These are phyloP conservation scores for Luidia sarsii DNA, from an alignment of 53 echinoderm and acorn worm genomes.

Conservation along the genomic window DNA sequence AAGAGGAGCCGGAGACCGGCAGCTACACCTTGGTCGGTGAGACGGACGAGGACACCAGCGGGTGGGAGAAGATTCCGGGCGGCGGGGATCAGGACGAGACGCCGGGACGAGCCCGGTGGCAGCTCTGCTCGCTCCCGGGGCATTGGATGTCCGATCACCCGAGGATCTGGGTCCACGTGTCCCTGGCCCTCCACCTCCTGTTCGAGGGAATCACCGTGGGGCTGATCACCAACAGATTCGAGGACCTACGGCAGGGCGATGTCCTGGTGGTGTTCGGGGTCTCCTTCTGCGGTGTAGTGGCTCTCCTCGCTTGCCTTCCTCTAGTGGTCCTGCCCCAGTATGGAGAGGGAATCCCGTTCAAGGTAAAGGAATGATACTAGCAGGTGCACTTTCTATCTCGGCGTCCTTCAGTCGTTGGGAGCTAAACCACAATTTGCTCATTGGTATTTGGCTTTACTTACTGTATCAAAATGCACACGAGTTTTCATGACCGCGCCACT, in stretches of 20 bases:
- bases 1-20: neutral
- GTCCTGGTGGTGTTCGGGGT: constrained; percentile 16
- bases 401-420: too few relatives aligned
- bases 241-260: constrained; percentile 33
- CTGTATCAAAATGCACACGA: too few relatives aligned
- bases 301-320: constrained; percentile 46
- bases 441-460: too few relatives aligned
- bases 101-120: neutral
- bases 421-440: too few relatives aligned
- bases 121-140: neutral
- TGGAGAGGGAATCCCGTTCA: constrained; percentile 43
- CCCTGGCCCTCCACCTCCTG: neutral
- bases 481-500: too few relatives aligned
- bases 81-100: too few relatives aligned
- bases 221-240: constrained; percentile 30
- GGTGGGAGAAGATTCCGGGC: too few relatives aligned
- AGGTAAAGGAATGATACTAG: constrained; percentile 53
- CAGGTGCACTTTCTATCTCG: too few relatives aligned
- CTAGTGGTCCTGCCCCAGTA: constrained; percentile 56
- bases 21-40: too few relatives aligned
- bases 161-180: neutral
- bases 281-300: neutral
- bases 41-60: neutral
- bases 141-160: neutral
- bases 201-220: constrained; percentile 17